A percentile compares a stretch with the other conserved stretches of the same genome.
Conservation (phyloP, 2,797 vertebrate species). For the Brachyalestes nurse region DNA sequence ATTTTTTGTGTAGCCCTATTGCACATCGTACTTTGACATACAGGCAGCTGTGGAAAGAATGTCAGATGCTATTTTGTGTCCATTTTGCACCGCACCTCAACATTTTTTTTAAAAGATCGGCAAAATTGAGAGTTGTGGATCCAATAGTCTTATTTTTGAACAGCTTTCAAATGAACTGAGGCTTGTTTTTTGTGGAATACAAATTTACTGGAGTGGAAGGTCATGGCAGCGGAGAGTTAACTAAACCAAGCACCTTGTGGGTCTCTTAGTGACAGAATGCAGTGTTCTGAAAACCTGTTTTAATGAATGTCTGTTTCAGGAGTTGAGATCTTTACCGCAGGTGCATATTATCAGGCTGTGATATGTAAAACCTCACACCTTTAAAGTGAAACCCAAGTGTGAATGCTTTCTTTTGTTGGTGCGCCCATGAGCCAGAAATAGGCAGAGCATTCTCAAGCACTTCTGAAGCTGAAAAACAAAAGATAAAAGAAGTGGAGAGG, state of each 20-base stretch:
- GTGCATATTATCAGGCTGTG: not conserved
- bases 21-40: slow-evolving; percentile 6
- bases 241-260: not conserved
- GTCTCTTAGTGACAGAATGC: not conserved
- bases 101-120: too few species aligned
- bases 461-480: slow-evolving; percentile 10
- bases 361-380: not conserved
- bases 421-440: not conserved
- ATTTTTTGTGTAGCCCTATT: not conserved
- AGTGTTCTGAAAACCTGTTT: not conserved
- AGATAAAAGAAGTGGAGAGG: slow-evolving; percentile 15
- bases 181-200: too few species aligned
- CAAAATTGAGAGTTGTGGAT: too few species aligned
- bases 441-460: not conserved
- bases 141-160: too few species aligned
- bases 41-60: not conserved
- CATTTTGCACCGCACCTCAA: not conserved
- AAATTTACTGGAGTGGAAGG: too few species aligned
- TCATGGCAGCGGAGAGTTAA: too few species aligned
- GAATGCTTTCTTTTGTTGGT: not conserved
- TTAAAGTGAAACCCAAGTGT: not conserved
- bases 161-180: too few species aligned
- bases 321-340: not conserved
- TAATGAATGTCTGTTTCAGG: not conserved
- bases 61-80: slow-evolving; percentile 6